Evolutionary conservation across 2,888 invertebrate genomes (phyloP).

Genomic region (Hemistola chrysoprasaria): DNA sequence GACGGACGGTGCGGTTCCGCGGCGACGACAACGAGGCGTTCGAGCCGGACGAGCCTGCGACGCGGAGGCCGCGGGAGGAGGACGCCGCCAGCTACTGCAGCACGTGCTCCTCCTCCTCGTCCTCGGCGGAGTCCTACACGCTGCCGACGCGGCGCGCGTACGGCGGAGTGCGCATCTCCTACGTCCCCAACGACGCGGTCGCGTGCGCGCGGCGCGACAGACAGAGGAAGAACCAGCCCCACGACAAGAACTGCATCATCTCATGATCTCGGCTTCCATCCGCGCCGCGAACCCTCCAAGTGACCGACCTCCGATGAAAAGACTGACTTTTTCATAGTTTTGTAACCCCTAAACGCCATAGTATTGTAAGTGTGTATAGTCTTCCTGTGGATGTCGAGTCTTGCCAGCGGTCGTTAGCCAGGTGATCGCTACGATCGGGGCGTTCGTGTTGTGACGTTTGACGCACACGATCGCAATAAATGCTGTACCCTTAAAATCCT

Average conservation of each 20-base stretch:
- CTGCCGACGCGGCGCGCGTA: conserved; percentile 92
- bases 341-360: conserved; percentile 66
- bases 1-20: conserved; percentile 70
- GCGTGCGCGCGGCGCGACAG: conserved; percentile 90
- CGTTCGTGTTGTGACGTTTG: conserved; percentile 48
- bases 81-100: conserved; percentile 91
- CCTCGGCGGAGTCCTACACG: conserved; percentile 93
- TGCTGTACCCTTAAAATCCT: conserved; percentile 42
- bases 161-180: conserved; percentile 94
- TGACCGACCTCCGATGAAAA: conserved; percentile 76
- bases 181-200: conserved; percentile 95
- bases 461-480: conserved; percentile 41
- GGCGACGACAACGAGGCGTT: conserved; percentile 75
- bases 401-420: conserved; percentile 27
- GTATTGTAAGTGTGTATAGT: conserved; percentile 49
- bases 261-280: conserved; percentile 85
- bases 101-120: conserved; percentile 95
- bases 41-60: conserved; percentile 66
- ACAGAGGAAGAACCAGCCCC: conserved; percentile 82
- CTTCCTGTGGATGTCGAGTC: conserved; percentile 43
- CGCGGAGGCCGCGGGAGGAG: conserved; percentile 73
- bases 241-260: conserved; percentile 92
- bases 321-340: conserved; percentile 75
- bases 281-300: conserved; percentile 52
- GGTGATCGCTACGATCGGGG: too few species aligned